Evolutionary conservation across 2,888 invertebrate genomes (phyloP), one percentile per base, ranked within the genome.

Genomic region (Sepioteuthis lessoniana): DNA sequence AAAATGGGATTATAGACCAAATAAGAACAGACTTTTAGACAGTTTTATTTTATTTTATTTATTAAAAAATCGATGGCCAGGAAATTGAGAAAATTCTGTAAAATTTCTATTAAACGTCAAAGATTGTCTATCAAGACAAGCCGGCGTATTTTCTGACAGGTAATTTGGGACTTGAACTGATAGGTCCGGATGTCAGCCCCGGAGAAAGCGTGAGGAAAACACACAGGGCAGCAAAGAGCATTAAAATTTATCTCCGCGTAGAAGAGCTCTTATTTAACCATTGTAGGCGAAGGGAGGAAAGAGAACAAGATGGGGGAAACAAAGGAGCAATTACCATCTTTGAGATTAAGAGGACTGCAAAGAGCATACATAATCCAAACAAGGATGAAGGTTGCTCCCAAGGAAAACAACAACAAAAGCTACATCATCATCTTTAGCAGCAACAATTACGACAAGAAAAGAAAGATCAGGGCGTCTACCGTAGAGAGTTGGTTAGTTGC

Each of bases 1-100:
- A 76, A 76, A 76, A 76, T n/a, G n/a, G 76, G 76, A 76, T 76
- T 76, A 76, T n/a, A 76, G 76, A 76, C n/a, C n/a, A 76, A 76
- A 76, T n/a, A 35, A 76, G 5, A 76, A 76, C n/a, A 76, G n/a
- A 76, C 16, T 76, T 42, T 76, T 76, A 76, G 76, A 31, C 76
- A 76, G 2, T 76, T 10, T 76, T 76, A 31, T 76, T 76, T 76
- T 76, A 76, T 76, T 76, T 76, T 55, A 55, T 55, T 55, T 55
- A 21, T 25, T 25, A 8, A 60, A 60, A 60, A 76, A 76, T 2
- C 76, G 35, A 13, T n/a, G 16, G 8, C 1, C 76, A 76, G n/a
- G n/a, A 76, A 76, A 76, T 76, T 35, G 76, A 76, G 76, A 76
- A 76, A 76, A 76, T 35, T 76, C 35, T 76, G n/a, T 76, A 76